Percentiles rank a stretch among this genome's conserved stretches.
Conservation (phyloP, 2,113 vertebrate genomes). For the Cyprinus carpio region DNA sequence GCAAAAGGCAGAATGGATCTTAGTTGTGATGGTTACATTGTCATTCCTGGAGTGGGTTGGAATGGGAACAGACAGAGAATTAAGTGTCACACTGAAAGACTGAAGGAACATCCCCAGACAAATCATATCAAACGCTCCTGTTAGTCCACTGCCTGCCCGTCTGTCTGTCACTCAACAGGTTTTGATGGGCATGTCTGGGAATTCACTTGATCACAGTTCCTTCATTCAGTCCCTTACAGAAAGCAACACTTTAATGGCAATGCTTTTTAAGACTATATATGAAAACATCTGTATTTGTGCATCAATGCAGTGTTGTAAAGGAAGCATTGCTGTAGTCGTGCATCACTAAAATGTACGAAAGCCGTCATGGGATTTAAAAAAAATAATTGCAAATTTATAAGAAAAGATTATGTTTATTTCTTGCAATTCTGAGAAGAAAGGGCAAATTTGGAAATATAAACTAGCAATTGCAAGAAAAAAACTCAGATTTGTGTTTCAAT, state of each 20-base stretch:
- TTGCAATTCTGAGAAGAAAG: too few relatives aligned
- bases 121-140: neutral
- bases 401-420: too few relatives aligned
- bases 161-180: slow-evolving; percentile 5
- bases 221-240: neutral
- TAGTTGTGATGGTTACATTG: neutral
- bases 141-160: neutral
- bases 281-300: neutral
- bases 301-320: too few relatives aligned
- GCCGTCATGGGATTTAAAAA: too few relatives aligned
- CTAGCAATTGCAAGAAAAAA: too few relatives aligned
- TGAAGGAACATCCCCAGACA: too few relatives aligned
- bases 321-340: too few relatives aligned
- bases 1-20: neutral
- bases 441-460: too few relatives aligned
- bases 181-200: neutral
- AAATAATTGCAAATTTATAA: too few relatives aligned
- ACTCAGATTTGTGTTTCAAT: too few relatives aligned
- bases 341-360: neutral
- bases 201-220: neutral
- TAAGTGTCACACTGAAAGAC: neutral
- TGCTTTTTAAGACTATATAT: neutral
- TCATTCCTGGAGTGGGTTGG: neutral
- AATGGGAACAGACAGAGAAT: slow-evolving; percentile 14
- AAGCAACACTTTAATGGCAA: neutral